Base-by-base conservation (phyloP, 2,888 invertebrate species). In the Epistrophe grossulariae region DNA sequence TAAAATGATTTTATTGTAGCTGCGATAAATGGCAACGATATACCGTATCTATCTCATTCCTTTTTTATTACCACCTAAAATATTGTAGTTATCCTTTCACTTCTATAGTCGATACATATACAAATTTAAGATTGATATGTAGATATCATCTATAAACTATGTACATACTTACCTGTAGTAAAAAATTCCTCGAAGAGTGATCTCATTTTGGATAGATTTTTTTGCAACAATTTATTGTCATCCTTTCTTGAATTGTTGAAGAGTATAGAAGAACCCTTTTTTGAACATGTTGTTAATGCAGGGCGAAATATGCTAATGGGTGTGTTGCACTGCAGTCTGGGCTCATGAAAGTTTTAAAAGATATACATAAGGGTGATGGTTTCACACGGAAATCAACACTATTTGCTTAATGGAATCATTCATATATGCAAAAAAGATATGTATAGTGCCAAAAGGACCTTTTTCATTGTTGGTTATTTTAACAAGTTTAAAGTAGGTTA, bases 301-400 rank as follows among this genome's bases (percentile, higher is more conserved):
- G 73, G 83, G 82, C 82, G 62, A 73, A 68, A 73, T 82, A 82
- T 85, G 85, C 82, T 82, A 85, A 85, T 85, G 57, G 73, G 15
- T 73, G 68, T 62, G 57, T 52, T 19, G 24, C 7, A 6, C 31
- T 31, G 24, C 24, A 35, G 7, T 35, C 35, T 35, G 35, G 35
- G 31, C 15, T 55, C 50, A 17, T 45, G 48, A 62, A 24, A 66
- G 6, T 45, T 5, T n/a, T 28, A n/a, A 38, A 31, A 31, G 15
- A 52, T 3, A 15, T 45, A 10, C 48, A n/a, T 19, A 77, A 74
- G 82, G 78, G 85, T 71, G 85, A 85, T 73, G 73, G 70, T 82
- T 84, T 85, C 85, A 85, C 85, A 85, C 85, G 82, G 82, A 70
- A 82, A 85, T 85, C 82, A 73, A 19, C 24, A 24, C 70, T 72